Evolutionary conservation across 2,888 invertebrate species (phyloP), one percentile per base, ranked within the genome.

Genomic region (Oxytorus armatus): DNA sequence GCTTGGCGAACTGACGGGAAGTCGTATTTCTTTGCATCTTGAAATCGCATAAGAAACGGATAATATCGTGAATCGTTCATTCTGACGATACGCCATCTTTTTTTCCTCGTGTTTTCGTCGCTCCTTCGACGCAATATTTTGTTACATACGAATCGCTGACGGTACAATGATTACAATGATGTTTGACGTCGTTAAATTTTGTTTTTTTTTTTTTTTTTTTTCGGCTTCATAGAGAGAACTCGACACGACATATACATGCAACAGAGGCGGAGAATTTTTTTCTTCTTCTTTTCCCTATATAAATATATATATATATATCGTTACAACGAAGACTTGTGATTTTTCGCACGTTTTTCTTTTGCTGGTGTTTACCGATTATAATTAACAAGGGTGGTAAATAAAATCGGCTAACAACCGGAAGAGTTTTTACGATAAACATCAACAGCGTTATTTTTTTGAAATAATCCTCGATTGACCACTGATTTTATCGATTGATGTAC

Each of bases 1-100:
- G 84, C 83, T 77, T 83, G 82, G 83, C 82, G 83, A 86, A 82
- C 75, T 82, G 79, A 81, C 80, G 69, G 77, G 72, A 78, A 78
- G 80, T 80, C 73, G 63, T 78, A 72, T 78, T 77, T 78, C 42
- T 61, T 66, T 80, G 74, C 63, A 68, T 73, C 42, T 73, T 59
- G 65, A 65, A 77, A 39, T 11, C 16, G 39, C 49, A 65, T 33
- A 61, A 81, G 42, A 66, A 61, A 68, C 49, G 53, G 49, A 36
- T n/a, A 47, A 49, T n/a, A n/a, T 47, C 25, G 42, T 68, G 65
- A 77, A 61, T 73, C 69, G 47, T 70, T 18, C 42, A 29, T 36
- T 10, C 16, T 57, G 44, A 44, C 55, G 16, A 53, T n/a, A n/a
- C 33, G 29, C 63, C 25, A 47, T 68, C 70, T 51, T 25, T 21